Conservation (phyloP, 2,888 invertebrate genomes). For the Aphidius colemani region DNA sequence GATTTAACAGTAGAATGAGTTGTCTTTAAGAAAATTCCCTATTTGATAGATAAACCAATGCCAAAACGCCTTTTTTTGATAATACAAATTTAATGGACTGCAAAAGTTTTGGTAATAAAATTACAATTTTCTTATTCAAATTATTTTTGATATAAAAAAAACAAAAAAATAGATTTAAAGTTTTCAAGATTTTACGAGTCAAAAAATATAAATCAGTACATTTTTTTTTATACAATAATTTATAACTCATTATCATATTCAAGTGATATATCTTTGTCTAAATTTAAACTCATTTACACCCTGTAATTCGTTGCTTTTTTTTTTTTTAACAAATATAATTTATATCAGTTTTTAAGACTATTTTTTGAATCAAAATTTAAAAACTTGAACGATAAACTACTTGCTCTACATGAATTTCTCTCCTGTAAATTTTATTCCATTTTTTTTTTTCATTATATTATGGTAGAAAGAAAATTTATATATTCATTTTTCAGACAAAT, state of each 20-base stretch:
- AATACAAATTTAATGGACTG: constrained; percentile 40
- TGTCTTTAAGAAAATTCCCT: not conserved
- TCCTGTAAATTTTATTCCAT: too few species aligned
- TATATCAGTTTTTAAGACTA: too few species aligned
- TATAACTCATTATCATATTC: not conserved
- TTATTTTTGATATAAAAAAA: constrained; percentile 12
- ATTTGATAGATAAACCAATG: constrained; percentile 5
- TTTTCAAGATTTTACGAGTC: not conserved
- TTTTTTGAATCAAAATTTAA: too few species aligned
- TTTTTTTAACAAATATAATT: too few species aligned
- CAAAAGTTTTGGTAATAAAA: constrained; percentile 36
- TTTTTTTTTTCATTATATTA: too few species aligned
- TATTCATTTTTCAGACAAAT: too few species aligned
- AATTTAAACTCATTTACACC: too few species aligned
- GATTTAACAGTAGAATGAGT: constrained; percentile 10
- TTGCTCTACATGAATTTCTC: too few species aligned
- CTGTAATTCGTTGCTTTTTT: too few species aligned
- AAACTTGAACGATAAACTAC: too few species aligned
- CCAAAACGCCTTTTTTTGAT: constrained; percentile 21
- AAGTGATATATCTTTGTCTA: not conserved
- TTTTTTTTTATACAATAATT: not conserved
- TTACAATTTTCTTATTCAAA: constrained; percentile 33
- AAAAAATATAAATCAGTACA: not conserved
- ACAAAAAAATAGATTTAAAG: constrained; percentile 12
- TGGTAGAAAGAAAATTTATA: too few species aligned